Evolutionary conservation across 2,797 vertebrate genomes (phyloP).

Genomic region (Crossoptilon crossoptilon): DNA sequence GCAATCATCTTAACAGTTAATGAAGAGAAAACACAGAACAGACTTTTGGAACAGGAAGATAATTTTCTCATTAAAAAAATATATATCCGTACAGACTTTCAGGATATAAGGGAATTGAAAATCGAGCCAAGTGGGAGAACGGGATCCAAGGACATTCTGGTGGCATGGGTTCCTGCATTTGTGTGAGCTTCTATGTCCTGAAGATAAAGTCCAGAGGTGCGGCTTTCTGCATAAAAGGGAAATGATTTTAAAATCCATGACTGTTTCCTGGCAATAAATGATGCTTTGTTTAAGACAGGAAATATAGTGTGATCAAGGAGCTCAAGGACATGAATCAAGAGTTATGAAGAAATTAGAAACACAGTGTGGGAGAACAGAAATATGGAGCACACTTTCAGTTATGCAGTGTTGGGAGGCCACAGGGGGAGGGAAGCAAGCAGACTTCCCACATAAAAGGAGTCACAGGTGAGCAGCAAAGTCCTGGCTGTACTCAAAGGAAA

Average conservation of each 20-base stretch:
- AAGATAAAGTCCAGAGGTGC: neutral
- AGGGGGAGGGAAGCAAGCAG: neutral
- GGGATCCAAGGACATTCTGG: neutral
- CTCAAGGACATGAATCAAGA: neutral
- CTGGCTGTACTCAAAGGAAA: neutral
- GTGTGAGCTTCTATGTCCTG: neutral
- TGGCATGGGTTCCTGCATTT: neutral
- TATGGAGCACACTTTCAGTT: neutral
- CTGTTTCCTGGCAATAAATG: neutral
- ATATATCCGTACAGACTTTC: neutral
- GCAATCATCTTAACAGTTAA: neutral
- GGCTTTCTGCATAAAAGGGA: neutral
- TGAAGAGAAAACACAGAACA: neutral
- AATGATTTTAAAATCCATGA: neutral
- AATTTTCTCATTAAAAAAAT: neutral
- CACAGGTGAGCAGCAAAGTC: neutral
- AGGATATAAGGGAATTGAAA: neutral
- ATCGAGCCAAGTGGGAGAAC: neutral
- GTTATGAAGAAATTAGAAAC: neutral
- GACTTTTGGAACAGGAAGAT: neutral
- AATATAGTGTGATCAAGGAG: neutral
- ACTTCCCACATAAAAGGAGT: accelerated
- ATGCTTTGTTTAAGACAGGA: neutral
- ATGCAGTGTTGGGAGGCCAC: neutral
- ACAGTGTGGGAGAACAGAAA: neutral